phyloP scores from a whole-genome alignment of 2,888 invertebrate genomes.

The Drosophila dives region DNA sequence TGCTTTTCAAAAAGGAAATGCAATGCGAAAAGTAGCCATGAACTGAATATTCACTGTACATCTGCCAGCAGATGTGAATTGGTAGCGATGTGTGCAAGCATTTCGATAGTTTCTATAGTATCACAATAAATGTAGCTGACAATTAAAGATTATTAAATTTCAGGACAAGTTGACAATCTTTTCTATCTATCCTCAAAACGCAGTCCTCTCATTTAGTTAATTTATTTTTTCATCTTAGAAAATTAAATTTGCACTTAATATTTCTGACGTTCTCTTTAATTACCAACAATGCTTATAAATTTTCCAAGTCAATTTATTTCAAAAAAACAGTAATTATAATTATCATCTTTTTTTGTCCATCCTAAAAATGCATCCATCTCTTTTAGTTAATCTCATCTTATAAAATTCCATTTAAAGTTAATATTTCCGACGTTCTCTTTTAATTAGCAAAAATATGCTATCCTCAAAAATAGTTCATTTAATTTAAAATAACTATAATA shows the following conservation, averaged over 20 bases:
- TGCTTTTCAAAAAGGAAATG: background rate
- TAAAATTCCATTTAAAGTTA: no score
- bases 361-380: no score
- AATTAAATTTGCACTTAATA: background rate
- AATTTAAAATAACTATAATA: background rate
- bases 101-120: background rate
- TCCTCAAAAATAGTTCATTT: background rate
- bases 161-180: background rate
- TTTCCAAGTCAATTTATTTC: background rate
- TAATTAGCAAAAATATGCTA: no score
- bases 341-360: no score
- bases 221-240: no score
- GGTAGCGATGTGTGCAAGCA: no score
- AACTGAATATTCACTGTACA: background rate
- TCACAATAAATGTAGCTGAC: background rate
- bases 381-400: no score
- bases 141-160: background rate
- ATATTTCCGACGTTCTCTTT: no score
- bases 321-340: no score
- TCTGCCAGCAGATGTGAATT: background rate
- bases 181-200: background rate
- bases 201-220: background rate
- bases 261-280: background rate
- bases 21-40: constrained; percentile 8
- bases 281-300: fast-evolving